phyloP scores from a whole-genome alignment of 2,797 vertebrate species.

The Amblyopsis hoosieri region DNA sequence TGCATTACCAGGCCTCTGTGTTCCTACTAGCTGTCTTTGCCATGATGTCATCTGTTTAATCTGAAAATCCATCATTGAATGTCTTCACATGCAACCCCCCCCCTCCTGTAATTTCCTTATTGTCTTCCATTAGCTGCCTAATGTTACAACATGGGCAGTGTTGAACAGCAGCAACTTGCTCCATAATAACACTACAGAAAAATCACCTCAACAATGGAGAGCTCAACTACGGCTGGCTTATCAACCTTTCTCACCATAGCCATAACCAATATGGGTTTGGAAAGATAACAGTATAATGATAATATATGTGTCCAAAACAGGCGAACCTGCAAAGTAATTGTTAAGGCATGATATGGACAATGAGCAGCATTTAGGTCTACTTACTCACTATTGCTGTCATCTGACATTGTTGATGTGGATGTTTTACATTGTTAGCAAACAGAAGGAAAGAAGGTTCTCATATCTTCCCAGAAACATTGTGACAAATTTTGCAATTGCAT shows the following conservation, averaged over 20 bases:
- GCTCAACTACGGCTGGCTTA: constrained; percentile 40
- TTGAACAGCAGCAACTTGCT: constrained; percentile 62
- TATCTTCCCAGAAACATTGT: constrained; percentile 5
- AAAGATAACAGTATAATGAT: constrained; percentile 59
- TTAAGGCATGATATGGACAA: constrained; percentile 68
- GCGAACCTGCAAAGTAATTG: constrained; percentile 59
- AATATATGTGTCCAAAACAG: constrained; percentile 53
- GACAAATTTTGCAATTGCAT: constrained; percentile 4
- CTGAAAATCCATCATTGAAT: constrained; percentile 68
- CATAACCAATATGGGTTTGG: constrained; percentile 36
- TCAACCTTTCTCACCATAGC: constrained; percentile 39
- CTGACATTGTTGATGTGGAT: constrained; percentile 65
- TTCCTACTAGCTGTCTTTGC: constrained; percentile 72
- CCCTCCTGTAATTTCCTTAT: constrained; percentile 5
- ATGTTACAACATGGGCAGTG: constrained; percentile 67
- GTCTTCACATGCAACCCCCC: constrained; percentile 60
- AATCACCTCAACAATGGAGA: constrained; percentile 33
- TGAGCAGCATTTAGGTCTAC: constrained; percentile 60
- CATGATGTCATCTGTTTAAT: constrained; percentile 79
- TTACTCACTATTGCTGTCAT: constrained; percentile 62
- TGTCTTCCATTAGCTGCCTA: constrained; percentile 69
- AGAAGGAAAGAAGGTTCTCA: constrained; percentile 57
- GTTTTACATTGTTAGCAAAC: constrained; percentile 57
- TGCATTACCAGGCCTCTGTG: constrained; percentile 69
- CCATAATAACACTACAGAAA: constrained; percentile 45